These are phyloP conservation scores for Nomada ferruginata DNA, from an alignment of 2,888 invertebrate genomes.

Conservation along the genomic window DNA sequence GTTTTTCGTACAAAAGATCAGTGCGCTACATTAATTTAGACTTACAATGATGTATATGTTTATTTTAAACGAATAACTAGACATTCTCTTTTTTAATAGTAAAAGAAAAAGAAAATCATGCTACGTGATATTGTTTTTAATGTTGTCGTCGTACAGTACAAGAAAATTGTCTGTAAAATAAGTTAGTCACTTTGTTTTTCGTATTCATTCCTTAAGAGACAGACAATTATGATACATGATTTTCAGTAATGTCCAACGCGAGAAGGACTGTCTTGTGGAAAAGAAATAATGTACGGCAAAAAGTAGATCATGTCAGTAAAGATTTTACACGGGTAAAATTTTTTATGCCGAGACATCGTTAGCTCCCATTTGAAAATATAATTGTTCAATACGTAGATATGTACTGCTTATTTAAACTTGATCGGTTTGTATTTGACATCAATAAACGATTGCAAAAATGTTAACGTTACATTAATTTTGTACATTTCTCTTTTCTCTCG, in stretches of 20 bases:
- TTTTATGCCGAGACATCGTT: conserved; percentile 52
- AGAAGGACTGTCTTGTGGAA: conserved; percentile 7
- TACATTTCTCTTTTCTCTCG: not conserved
- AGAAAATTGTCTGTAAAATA: conserved; percentile 32
- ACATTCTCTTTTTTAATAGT: conserved; percentile 35
- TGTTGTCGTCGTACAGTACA: conserved; percentile 23
- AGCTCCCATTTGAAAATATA: conserved; percentile 52
- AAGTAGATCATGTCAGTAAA: conserved; percentile 43
- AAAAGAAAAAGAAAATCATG: conserved; percentile 12
- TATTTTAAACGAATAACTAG: conserved; percentile 18
- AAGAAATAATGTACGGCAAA: conserved; percentile 2
- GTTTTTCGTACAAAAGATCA: conserved; percentile 13
- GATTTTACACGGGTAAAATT: conserved; percentile 54
- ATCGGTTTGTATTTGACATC: conserved; percentile 78
- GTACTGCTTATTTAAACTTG: conserved; percentile 68
- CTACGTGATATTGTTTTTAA: conserved; percentile 48
- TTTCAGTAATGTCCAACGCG: conserved; percentile 33
- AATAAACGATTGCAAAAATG: conserved; percentile 77
- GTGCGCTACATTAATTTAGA: conserved; percentile 24
- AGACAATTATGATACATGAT: conserved; percentile 30
- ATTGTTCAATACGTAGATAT: conserved; percentile 64
- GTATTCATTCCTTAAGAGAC: conserved; percentile 41
- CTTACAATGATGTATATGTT: conserved; percentile 26
- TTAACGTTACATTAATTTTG: conserved; percentile 32
- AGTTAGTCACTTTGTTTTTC: conserved; percentile 45